Percentiles rank a stretch among this genome's conserved stretches.
Evolutionary conservation across 2,888 invertebrate species (phyloP).

Genomic region (Drosophila fulvimacula): DNA sequence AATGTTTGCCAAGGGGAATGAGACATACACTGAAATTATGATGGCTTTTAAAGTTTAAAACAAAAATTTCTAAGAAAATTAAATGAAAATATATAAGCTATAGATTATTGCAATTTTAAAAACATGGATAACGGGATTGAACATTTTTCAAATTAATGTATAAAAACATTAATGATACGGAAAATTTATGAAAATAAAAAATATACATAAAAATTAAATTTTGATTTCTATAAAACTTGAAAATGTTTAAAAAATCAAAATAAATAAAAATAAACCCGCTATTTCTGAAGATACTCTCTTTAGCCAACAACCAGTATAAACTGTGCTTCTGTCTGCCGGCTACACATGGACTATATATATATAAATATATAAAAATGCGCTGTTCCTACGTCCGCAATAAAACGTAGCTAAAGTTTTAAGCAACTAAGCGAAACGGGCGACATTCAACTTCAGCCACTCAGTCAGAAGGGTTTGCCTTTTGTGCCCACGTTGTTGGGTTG

Average conservation of each 20-base stretch:
- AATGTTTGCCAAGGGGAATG: slow-evolving; percentile 9
- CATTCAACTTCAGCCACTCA: slow-evolving; percentile 19
- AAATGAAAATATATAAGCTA: slow-evolving; percentile 1
- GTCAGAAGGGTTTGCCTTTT: slow-evolving; percentile 40
- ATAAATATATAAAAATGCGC: slow-evolving; percentile 20
- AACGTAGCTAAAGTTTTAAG: slow-evolving; percentile 51
- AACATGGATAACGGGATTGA: background rate
- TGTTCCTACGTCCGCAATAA: slow-evolving; percentile 38
- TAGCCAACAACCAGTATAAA: background rate
- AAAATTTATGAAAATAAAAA: background rate
- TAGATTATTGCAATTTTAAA: background rate
- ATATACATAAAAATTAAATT: background rate
- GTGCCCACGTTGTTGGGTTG: slow-evolving; percentile 27
- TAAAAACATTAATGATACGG: background rate
- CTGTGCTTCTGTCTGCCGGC: background rate
- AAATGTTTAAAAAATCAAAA: background rate
- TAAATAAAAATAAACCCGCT: too few species aligned
- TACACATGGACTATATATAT: background rate
- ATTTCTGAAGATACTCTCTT: background rate
- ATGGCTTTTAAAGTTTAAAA: background rate
- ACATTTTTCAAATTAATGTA: background rate
- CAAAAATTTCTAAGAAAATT: background rate
- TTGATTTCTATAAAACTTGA: background rate
- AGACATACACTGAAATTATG: slow-evolving; percentile 44
- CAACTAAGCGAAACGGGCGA: slow-evolving; percentile 30